Percentiles rank a stretch among this genome's conserved stretches.
phyloP scores from a whole-genome alignment of 2,888 invertebrate genomes.

The Entomobrya proxima region DNA sequence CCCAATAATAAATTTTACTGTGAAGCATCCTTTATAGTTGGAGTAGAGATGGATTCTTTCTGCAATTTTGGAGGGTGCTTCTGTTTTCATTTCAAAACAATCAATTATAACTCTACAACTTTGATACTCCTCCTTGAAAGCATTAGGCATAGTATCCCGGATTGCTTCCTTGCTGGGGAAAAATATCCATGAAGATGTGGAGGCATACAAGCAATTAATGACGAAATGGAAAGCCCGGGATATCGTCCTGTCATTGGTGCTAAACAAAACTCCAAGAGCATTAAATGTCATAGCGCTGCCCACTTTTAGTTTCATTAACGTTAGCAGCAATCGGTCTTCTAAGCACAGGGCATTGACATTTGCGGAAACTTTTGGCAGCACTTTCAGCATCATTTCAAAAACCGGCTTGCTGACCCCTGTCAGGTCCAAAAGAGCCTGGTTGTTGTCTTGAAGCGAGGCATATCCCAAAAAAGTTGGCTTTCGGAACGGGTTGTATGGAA shows the following conservation, averaged over 20 bases:
- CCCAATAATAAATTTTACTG: constrained; percentile 69
- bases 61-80: constrained; percentile 15
- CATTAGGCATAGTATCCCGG: constrained; percentile 37
- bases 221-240: constrained; percentile 49
- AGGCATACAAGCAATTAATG: constrained; percentile 5
- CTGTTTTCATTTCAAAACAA: constrained; percentile 51
- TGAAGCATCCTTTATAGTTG: constrained; percentile 64
- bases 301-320: constrained; percentile 48
- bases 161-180: constrained; percentile 58
- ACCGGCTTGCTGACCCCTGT: not conserved
- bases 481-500: not conserved
- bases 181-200: constrained; percentile 50
- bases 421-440: not conserved
- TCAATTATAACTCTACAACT: constrained; percentile 63
- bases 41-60: constrained; percentile 64
- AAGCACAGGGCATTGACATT: not conserved
- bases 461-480: not conserved
- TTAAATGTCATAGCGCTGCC: not conserved
- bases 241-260: constrained; percentile 40
- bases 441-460: constrained; percentile 4
- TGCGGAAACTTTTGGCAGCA: not conserved
- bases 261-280: constrained; percentile 36
- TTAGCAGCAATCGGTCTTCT: constrained; percentile 33
- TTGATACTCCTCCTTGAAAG: constrained; percentile 40
- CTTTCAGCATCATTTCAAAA: not conserved